These are phyloP conservation scores for Standfussiana lucernea DNA, from an alignment of 2,888 invertebrate genomes.

Conservation along the genomic window DNA sequence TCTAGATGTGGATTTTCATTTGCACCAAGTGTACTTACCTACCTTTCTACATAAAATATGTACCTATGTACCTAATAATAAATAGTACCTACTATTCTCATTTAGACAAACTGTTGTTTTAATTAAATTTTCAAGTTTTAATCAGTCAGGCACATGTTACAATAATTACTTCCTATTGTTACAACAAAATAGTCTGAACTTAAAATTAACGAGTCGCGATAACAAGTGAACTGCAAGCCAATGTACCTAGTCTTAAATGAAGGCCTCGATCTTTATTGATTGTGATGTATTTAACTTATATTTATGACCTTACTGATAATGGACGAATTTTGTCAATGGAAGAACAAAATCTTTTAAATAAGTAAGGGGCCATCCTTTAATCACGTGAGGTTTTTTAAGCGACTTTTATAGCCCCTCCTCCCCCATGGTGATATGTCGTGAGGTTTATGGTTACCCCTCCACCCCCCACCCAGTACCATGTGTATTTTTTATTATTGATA, in stretches of 20 bases:
- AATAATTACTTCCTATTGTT: not conserved
- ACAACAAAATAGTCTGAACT: not conserved
- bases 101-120: not conserved
- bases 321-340: not conserved
- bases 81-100: not conserved
- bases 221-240: not conserved
- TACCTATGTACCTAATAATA: not conserved
- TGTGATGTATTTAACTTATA: not conserved
- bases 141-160: not conserved
- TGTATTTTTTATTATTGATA: too few relatives aligned
- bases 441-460: too few relatives aligned
- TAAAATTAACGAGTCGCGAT: not conserved
- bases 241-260: not conserved
- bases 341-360: not conserved
- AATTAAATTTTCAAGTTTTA: not conserved
- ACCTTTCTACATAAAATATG: not conserved
- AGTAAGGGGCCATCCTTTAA: too few relatives aligned
- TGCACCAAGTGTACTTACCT: not conserved
- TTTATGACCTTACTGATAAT: not conserved
- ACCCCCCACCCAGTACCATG: too few relatives aligned
- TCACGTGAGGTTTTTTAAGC: too few relatives aligned
- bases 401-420: too few relatives aligned
- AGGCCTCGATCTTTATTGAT: not conserved
- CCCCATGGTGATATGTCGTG: too few relatives aligned
- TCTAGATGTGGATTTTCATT: not conserved